Base-by-base conservation (phyloP, 2,113 vertebrate species). In the Butorides virescens region DNA sequence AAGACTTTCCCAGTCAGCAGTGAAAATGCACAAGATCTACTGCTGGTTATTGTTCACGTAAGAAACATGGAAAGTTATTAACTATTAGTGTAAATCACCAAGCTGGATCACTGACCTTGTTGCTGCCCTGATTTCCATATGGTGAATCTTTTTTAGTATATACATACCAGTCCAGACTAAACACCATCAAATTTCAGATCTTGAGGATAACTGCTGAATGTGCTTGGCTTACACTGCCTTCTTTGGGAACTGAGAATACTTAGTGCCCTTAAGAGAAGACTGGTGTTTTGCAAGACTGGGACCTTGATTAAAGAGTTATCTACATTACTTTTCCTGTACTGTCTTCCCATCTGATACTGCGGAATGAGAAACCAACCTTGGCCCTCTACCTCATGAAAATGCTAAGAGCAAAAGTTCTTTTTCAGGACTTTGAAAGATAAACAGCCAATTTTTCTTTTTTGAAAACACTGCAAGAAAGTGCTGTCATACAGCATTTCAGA, bases 401-500 rank as follows among this genome's bases (percentile, higher is more conserved):
- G 77, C 37, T 83, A 76, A 87, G 30, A 90, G 62, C 1, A 1
- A 66, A 86, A 93, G 37, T 79, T 92, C 70, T 95, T 96, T 89
- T 87, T 50, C 62, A 90, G 58, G 76, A 80, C 68, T 95, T 59
- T 2, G 30, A 86, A 78, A 81, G 68, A 90, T 71, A 96, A 95
- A 92, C 78, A 96, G 81, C 19, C 87, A 72, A 39, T 91, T 95
- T 94, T 90, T 95, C 70, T 75, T 66, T 89, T 73, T n/a, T 81
- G 34, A 76, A 92, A 94, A 92, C 66, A 90, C 59, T 71, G 74
- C 62, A 62, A 94, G 76, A 70, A 96, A 88, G 72, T 81, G 68
- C 79, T 88, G 85, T 93, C 75, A 94, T 58, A 86, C 34, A 89
- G 78, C 53, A 52, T 95, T 96, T 95, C 92, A 88, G 74, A 95